Evolutionary conservation across 2,888 invertebrate genomes (phyloP).

Genomic region (Stenolophus ochropezus): DNA sequence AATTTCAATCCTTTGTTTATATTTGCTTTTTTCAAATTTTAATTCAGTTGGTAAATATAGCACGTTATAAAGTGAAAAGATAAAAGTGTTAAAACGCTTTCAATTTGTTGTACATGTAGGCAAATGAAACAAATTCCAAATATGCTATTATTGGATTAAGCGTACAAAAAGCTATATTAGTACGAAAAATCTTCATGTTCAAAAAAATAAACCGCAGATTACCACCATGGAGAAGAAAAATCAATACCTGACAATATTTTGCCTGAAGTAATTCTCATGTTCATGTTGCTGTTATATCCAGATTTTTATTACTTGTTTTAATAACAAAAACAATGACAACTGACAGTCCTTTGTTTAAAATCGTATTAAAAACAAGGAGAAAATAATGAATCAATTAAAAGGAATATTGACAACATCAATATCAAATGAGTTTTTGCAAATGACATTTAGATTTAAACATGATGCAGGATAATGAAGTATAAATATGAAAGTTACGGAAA

Average conservation of each 20-base stretch:
- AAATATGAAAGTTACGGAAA: background rate
- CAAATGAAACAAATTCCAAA: background rate
- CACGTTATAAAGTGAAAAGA: background rate
- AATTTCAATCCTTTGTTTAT: no score
- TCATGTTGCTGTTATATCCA: background rate
- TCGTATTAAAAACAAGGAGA: background rate
- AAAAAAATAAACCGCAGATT: background rate
- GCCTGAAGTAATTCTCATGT: slow-evolving; percentile 14
- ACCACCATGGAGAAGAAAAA: background rate
- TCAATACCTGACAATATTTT: slow-evolving; percentile 34
- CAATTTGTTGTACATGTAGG: background rate
- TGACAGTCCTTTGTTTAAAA: slow-evolving; percentile 22
- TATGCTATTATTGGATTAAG: background rate
- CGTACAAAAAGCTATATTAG: background rate
- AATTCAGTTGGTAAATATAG: background rate
- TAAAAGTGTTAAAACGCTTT: background rate
- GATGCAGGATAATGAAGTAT: background rate
- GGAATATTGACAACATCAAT: background rate
- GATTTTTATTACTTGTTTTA: background rate
- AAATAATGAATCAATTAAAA: background rate
- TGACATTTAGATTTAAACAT: background rate
- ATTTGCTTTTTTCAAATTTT: background rate
- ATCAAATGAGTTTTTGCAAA: background rate
- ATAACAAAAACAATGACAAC: slow-evolving; percentile 17
- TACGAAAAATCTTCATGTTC: background rate